Conservation (phyloP, 2,113 vertebrate species). For the Phoxinus phoxinus region DNA sequence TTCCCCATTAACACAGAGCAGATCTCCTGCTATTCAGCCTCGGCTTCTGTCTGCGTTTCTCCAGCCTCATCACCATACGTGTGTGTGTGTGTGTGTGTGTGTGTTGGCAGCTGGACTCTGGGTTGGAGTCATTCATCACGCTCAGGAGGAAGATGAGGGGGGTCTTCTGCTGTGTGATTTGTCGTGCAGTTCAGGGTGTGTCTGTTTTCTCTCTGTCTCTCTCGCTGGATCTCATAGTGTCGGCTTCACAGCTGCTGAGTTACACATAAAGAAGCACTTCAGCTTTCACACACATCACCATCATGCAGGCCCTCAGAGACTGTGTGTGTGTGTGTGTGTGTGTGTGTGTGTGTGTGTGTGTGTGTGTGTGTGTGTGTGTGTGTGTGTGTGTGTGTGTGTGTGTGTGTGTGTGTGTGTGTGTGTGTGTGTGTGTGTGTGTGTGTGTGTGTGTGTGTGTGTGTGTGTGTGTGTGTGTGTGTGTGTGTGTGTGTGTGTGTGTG, state of each 20-base stretch:
- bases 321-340: not conserved
- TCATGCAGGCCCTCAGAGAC: not conserved
- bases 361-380: not conserved
- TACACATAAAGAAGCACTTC: conserved; percentile 24
- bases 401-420: not conserved
- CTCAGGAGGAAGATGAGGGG: conserved; percentile 10
- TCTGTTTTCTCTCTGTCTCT: conserved; percentile 30
- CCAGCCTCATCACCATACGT: conserved; percentile 15
- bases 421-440: not conserved
- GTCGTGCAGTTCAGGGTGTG: not conserved
- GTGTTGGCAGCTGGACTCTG: conserved; percentile 42
- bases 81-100: conserved; percentile 34
- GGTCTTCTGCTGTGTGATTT: not conserved
- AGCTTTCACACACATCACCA: conserved; percentile 23
- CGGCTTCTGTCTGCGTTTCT: not conserved
- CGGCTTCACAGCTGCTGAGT: conserved; percentile 18
- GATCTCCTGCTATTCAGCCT: conserved; percentile 9
- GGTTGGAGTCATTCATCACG: conserved; percentile 42
- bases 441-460: not conserved
- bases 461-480: not conserved
- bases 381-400: not conserved
- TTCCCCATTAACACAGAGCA: conserved; percentile 7
- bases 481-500: not conserved
- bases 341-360: not conserved
- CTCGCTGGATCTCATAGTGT: conserved; percentile 4